A percentile compares a stretch with the other conserved stretches of the same genome.
Conservation (phyloP, 2,797 vertebrate species). For the Melanotaenia parkinsoni region DNA sequence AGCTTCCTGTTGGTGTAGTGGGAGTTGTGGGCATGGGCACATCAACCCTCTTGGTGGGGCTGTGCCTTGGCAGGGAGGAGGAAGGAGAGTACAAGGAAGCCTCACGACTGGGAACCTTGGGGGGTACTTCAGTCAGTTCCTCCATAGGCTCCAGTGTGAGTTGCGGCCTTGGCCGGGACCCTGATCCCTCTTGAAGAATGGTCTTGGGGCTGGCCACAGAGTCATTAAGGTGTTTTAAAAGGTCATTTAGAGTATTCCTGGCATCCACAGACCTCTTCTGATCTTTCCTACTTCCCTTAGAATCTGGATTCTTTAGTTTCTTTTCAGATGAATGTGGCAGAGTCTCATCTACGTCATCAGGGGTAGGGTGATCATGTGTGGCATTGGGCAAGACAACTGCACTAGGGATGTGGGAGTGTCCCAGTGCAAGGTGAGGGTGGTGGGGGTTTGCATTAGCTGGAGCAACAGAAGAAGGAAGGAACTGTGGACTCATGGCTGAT, state of each 20-base stretch:
- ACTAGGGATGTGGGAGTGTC: slow-evolving; percentile 94
- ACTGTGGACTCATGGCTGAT: slow-evolving; percentile 89
- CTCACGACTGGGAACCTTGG: slow-evolving; percentile 95
- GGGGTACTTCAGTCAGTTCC: slow-evolving; percentile 93
- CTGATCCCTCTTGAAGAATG: slow-evolving; percentile 88
- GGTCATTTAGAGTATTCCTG: slow-evolving; percentile 96
- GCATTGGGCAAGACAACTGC: slow-evolving; percentile 98
- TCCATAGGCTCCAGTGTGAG: slow-evolving; percentile 94
- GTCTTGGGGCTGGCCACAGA: slow-evolving; percentile 86
- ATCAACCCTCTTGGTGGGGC: slow-evolving; percentile 96
- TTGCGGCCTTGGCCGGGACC: slow-evolving; percentile 90
- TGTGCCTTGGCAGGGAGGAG: slow-evolving; percentile 95
- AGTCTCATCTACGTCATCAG: slow-evolving; percentile 88
- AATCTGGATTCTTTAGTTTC: slow-evolving; percentile 87
- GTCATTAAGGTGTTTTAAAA: slow-evolving; percentile 97
- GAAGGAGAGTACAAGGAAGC: slow-evolving; percentile 97
- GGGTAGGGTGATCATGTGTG: slow-evolving; percentile 91
- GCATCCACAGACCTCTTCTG: slow-evolving; percentile 95
- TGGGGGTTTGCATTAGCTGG: slow-evolving; percentile 70
- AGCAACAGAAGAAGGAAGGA: slow-evolving; percentile 90
- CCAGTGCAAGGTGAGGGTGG: slow-evolving; percentile 85
- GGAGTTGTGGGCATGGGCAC: slow-evolving; percentile 92
- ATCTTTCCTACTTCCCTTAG: slow-evolving; percentile 90
- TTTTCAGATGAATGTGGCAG: slow-evolving; percentile 88
- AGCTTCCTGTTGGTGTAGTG: slow-evolving; percentile 87